Evolutionary conservation across 2,888 invertebrate genomes (phyloP), one percentile per base, ranked within the genome.

Genomic region (Branchellion lobata): DNA sequence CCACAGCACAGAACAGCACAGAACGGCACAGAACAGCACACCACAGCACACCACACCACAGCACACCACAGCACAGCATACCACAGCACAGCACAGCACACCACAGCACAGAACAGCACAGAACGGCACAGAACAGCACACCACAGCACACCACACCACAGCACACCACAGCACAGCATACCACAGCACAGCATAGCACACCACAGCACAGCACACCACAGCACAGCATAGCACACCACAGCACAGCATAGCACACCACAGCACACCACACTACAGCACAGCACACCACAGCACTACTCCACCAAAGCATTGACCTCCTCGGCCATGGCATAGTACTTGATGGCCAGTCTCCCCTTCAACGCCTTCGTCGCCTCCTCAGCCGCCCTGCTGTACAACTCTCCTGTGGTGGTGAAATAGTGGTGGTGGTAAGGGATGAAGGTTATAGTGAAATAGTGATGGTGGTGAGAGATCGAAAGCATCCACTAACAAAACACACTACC

Each of bases 301-400:
- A 85, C 84, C 82, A 86, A 84, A 27, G 84, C 87, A 83, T 85
- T 88, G 29, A 87, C 87, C 83, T 89, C 88, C 84, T 90, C 90
- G 1, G 90, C 89, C 79, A 87, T 81, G 83, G 86, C 85, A 81
- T 87, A 90, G 83, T 88, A 90, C 83, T 89, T 89, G 83, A 86
- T 89, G 57, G 90, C 90, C 80, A 90, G 84, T 80, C 89, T 87
- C 33, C 90, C 90, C 82, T 90, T 90, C 89, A 89, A 89, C n/a
- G 88, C 87, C 78, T 86, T 88, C 86, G 88, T 89, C 0, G 90
- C 90, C 24, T 85, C 85, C 80, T 90, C 90, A n/a, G 90, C 90
- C 33, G 90, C 90, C 81, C 87, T 86, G 81, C 85, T 89, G 84
- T 87, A 90, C 82, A 89, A 83, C 80, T 90, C 89, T 77, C 88